These are phyloP conservation scores for Augiades crinisus DNA, from an alignment of 2,888 invertebrate genomes.

Conservation along the genomic window DNA sequence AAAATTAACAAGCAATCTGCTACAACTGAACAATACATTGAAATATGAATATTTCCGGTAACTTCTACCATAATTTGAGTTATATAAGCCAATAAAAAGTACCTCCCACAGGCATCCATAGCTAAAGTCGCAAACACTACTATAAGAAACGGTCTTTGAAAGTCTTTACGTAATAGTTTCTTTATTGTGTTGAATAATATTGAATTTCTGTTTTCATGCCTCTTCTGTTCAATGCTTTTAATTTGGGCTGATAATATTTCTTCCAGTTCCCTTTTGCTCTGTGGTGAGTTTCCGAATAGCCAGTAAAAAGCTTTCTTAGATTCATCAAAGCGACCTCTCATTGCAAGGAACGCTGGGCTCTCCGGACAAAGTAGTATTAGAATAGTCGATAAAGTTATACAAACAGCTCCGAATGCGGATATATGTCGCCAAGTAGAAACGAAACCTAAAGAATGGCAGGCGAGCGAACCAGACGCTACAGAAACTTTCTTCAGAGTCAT, in stretches of 20 bases:
- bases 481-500: conserved; percentile 40
- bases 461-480: conserved; percentile 38
- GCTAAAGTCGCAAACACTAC: conserved; percentile 37
- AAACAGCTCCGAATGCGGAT: conserved; percentile 29
- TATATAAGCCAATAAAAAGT: conserved; percentile 42
- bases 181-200: conserved; percentile 17
- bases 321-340: conserved; percentile 44
- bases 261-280: conserved; percentile 39
- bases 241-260: conserved; percentile 35
- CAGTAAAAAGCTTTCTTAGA: conserved; percentile 42
- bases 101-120: conserved; percentile 43
- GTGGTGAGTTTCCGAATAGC: conserved; percentile 38
- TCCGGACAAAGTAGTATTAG: conserved; percentile 46
- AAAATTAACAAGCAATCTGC: conserved; percentile 39
- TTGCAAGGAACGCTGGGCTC: conserved; percentile 45
- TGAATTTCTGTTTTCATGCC: conserved; percentile 16
- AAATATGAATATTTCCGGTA: conserved; percentile 37
- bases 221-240: conserved; percentile 16
- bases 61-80: conserved; percentile 44
- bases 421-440: conserved; percentile 45
- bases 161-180: conserved; percentile 37
- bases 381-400: conserved; percentile 32
- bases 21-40: conserved; percentile 42
- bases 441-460: conserved; percentile 42
- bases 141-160: conserved; percentile 40